Evolutionary conservation across 2,888 invertebrate species (phyloP).

Genomic region (Embidobia sp.): DNA sequence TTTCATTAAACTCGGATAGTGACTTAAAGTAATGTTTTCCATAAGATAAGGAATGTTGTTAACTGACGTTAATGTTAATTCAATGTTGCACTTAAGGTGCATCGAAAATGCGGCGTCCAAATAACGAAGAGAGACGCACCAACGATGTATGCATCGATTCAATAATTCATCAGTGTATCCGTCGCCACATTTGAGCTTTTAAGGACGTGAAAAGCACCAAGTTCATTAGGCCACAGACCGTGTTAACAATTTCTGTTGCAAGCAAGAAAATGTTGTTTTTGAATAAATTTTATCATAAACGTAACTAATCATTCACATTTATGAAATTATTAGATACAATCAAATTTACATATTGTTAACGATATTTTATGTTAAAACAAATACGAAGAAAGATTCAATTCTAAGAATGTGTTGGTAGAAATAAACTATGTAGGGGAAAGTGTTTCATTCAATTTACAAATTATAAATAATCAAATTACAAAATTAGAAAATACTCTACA

Average conservation of each 20-base stretch:
- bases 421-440: too few species aligned
- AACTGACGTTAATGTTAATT: slow-evolving; percentile 43
- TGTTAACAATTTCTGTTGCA: slow-evolving; percentile 70
- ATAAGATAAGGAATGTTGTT: slow-evolving; percentile 6
- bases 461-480: too few species aligned
- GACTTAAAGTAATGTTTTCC: slow-evolving; percentile 25
- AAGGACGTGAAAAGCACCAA: slow-evolving; percentile 40
- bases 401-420: too few species aligned
- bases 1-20: slow-evolving; percentile 18
- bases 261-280: slow-evolving; percentile 68
- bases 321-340: too few species aligned
- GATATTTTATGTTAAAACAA: too few species aligned
- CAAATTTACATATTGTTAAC: too few species aligned
- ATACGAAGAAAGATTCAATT: too few species aligned
- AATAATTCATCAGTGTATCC: slow-evolving; percentile 44
- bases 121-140: slow-evolving; percentile 38
- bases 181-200: slow-evolving; percentile 24
- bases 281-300: slow-evolving; percentile 75
- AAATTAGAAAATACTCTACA: too few species aligned
- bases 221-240: slow-evolving; percentile 67
- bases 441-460: too few species aligned
- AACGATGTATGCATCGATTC: slow-evolving; percentile 40
- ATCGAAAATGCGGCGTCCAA: slow-evolving; percentile 25
- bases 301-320: slow-evolving; percentile 68
- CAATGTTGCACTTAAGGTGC: slow-evolving; percentile 26